Base-by-base conservation (phyloP, 2,888 invertebrate species). In the Zootermopsis nevadensis region DNA sequence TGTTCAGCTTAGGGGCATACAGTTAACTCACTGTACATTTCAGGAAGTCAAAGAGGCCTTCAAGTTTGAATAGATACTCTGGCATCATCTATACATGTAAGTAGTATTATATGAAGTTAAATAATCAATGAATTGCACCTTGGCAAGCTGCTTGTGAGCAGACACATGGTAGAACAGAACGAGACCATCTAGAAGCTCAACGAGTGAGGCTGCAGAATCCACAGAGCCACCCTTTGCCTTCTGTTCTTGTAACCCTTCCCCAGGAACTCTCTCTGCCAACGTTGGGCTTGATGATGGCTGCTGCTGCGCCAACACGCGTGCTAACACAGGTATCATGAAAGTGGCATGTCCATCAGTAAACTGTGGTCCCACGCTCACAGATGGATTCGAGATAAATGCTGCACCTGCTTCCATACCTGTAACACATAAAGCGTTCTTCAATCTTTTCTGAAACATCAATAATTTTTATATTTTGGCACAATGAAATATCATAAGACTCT, bases 101-200 rank as follows among this genome's bases (percentile, higher is more conserved):
- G n/a, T n/a, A n/a, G n/a, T n/a, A n/a, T n/a, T n/a, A n/a, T n/a
- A n/a, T n/a, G n/a, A n/a, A n/a, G n/a, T n/a, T n/a, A n/a, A n/a
- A n/a, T n/a, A n/a, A 38, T 7, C 10, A 7, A 38, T 38, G 38
- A 48, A 48, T 24, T 22, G 12, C 82, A 85, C 86, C 86, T 89
- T 93, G 72, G 91, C 91, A 74, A 93, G 90, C 86, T 94, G 93
- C 86, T 94, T 94, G 86, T 94, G 93, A 1, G 94, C 94, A 38
- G 93, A 91, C 10, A 92, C 91, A 85, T 94, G 93, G 87, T 94
- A 95, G 79, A 95, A 89, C 0, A 94, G 90, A 19, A 95, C 91
- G 0, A 94, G 90, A 2, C 93, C 93, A 87, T 95, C 94, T 3
- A 95, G 87, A 1, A 95, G 89, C 82, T 94, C 92, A 80, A 93